phyloP scores from a whole-genome alignment of 64 coral and sea anemone species.

The Cladopsammia gracilis region DNA sequence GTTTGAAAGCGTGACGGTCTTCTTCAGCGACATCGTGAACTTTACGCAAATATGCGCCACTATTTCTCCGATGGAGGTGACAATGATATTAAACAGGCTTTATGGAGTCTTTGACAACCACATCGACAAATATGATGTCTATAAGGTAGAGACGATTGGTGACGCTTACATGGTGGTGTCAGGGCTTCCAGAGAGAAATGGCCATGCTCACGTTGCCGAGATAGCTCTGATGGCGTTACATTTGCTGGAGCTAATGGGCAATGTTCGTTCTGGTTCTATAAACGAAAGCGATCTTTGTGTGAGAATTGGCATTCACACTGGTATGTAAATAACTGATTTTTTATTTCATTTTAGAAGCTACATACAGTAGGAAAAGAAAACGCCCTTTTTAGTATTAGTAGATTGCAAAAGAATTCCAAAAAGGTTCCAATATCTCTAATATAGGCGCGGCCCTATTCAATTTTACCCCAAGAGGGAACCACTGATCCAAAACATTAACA shows the following conservation, averaged over 20 bases:
- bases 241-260: background rate
- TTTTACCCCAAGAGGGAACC: no score
- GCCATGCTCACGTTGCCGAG: slow-evolving; percentile 22
- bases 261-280: background rate
- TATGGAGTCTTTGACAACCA: slow-evolving; percentile 46
- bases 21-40: slow-evolving; percentile 75
- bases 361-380: no score
- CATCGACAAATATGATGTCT: slow-evolving; percentile 77
- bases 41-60: slow-evolving; percentile 74
- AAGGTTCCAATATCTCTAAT: no score
- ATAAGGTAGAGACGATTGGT: slow-evolving; percentile 75
- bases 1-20: slow-evolving; percentile 81
- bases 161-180: slow-evolving; percentile 75
- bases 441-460: no score
- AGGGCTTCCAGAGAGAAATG: slow-evolving; percentile 27
- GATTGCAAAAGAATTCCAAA: no score
- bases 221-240: slow-evolving; percentile 23
- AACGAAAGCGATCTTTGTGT: no score
- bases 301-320: slow-evolving; percentile 26
- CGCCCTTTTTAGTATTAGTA: no score
- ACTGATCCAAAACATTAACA: no score
- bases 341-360: no score
- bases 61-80: slow-evolving; percentile 66
- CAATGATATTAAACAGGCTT: slow-evolving; percentile 47
- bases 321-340: no score